phyloP scores from a whole-genome alignment of 2,888 invertebrate species.

The Drosophila atroscutellata region DNA sequence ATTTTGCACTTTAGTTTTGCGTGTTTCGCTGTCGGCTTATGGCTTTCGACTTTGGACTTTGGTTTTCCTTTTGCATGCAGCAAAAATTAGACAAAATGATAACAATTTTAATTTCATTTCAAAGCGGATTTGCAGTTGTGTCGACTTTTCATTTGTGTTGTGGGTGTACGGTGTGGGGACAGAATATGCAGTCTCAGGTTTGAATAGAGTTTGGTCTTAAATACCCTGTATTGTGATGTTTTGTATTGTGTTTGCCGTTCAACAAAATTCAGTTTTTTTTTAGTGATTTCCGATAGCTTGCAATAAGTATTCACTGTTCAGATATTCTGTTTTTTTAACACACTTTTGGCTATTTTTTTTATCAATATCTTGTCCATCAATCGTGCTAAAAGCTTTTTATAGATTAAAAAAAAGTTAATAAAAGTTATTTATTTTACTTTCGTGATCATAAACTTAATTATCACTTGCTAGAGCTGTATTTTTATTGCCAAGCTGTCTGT shows the following conservation, averaged over 20 bases:
- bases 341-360: background rate
- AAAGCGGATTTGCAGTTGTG: slow-evolving; percentile 63
- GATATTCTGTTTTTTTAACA: background rate
- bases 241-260: background rate
- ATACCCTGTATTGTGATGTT: slow-evolving; percentile 12
- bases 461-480: background rate
- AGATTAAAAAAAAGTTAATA: background rate
- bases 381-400: background rate
- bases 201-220: slow-evolving; percentile 39
- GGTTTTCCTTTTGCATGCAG: slow-evolving; percentile 58
- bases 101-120: slow-evolving; percentile 76
- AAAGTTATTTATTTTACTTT: background rate
- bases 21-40: slow-evolving; percentile 43
- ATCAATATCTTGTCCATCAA: background rate
- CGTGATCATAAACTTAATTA: background rate
- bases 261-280: background rate
- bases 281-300: background rate
- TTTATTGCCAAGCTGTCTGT: slow-evolving; percentile 7
- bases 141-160: slow-evolving; percentile 37
- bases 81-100: slow-evolving; percentile 73
- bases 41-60: slow-evolving; percentile 28
- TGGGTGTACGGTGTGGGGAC: slow-evolving; percentile 2
- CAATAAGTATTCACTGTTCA: background rate
- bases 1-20: slow-evolving; percentile 76
- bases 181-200: slow-evolving; percentile 14